Evolutionary conservation across 2,888 invertebrate species (phyloP).

Genomic region (Apodemia zela): DNA sequence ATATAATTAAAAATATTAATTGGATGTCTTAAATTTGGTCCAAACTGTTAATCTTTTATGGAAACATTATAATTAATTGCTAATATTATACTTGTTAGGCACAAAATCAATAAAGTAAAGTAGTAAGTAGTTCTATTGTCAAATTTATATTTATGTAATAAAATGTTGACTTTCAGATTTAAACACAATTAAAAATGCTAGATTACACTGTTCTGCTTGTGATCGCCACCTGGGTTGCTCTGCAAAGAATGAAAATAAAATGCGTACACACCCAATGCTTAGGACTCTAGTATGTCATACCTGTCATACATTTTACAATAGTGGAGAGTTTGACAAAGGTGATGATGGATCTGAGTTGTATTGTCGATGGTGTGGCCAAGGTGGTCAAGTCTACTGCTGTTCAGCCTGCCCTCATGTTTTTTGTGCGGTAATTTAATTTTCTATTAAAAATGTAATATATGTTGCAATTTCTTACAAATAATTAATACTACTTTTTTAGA

Average conservation of each 20-base stretch:
- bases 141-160: not conserved
- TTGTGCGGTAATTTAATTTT: constrained; percentile 77
- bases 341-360: constrained; percentile 91
- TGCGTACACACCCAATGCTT: constrained; percentile 87
- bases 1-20: no score
- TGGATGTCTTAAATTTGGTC: no score
- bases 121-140: not conserved
- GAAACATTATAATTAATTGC: no score
- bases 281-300: constrained; percentile 86
- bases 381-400: constrained; percentile 89
- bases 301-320: constrained; percentile 89
- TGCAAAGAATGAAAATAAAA: constrained; percentile 80
- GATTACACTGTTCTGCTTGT: constrained; percentile 88
- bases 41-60: no score
- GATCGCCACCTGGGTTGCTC: constrained; percentile 88
- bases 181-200: constrained; percentile 77
- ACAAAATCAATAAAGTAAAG: not conserved
- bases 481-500: constrained; percentile 64
- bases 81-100: no score
- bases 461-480: not conserved
- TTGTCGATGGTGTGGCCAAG: constrained; percentile 92
- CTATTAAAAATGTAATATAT: no score
- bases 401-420: constrained; percentile 87
- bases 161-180: constrained; percentile 69
- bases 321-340: constrained; percentile 90